phyloP scores from a whole-genome alignment of 2,888 invertebrate species.

The Notodonta dromedarius region DNA sequence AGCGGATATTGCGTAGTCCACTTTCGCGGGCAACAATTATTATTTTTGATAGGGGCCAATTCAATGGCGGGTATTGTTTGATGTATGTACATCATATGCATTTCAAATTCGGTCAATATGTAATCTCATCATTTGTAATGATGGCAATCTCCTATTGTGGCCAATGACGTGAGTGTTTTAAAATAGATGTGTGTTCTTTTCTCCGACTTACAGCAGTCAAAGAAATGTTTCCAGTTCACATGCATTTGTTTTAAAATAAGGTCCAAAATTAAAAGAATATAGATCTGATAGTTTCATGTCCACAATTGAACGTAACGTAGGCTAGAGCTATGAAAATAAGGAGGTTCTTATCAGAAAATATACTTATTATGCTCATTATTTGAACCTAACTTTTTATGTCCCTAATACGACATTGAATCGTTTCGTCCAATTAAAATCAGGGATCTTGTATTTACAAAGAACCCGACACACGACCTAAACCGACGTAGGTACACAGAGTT shows the following conservation, averaged over 20 bases:
- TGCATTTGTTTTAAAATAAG: not conserved
- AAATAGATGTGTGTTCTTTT: constrained; percentile 3
- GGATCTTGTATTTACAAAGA: too few species aligned
- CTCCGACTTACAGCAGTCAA: not conserved
- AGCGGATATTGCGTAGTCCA: constrained; percentile 50
- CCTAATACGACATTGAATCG: too few species aligned
- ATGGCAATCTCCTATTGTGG: constrained; percentile 21
- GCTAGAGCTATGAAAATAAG: too few species aligned
- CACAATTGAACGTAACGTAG: too few species aligned
- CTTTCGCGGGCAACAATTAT: constrained; percentile 59
- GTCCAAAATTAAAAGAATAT: too few species aligned
- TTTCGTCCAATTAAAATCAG: too few species aligned
- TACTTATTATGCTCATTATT: too few species aligned
- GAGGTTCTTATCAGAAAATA: too few species aligned
- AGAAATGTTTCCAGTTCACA: not conserved
- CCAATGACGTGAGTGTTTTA: constrained; percentile 24
- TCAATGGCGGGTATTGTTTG: constrained; percentile 28
- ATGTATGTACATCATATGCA: constrained; percentile 9
- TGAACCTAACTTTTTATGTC: too few species aligned
- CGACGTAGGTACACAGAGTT: too few species aligned
- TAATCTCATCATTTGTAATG: constrained; percentile 36
- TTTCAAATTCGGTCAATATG: constrained; percentile 27
- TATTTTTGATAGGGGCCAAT: constrained; percentile 42
- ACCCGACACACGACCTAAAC: too few species aligned
- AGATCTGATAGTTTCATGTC: too few species aligned